These are phyloP conservation scores for Nematostella vectensis DNA, from an alignment of 92 coral and sea anemone genomes.

Conservation along the genomic window DNA sequence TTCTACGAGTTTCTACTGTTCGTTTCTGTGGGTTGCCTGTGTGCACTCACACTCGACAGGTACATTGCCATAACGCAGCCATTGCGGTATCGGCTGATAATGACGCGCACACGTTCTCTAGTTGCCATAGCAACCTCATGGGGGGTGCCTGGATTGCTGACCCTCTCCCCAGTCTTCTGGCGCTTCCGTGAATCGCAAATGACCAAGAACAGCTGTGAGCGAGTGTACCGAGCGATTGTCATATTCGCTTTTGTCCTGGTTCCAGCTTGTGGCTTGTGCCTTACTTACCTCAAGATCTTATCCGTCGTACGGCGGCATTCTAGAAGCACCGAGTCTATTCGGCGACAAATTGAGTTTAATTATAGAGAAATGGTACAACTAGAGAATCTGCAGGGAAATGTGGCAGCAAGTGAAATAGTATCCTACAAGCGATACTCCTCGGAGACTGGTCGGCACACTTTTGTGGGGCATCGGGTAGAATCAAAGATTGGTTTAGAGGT, in stretches of 20 bases:
- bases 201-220: not conserved
- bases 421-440: too few relatives aligned
- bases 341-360: conserved; percentile 4
- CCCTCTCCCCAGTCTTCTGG: conserved; percentile 30
- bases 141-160: conserved; percentile 17
- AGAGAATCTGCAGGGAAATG: too few relatives aligned
- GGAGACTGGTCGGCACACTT: too few relatives aligned
- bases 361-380: too few relatives aligned
- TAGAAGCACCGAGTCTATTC: not conserved
- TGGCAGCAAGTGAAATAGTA: too few relatives aligned
- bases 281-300: conserved; percentile 13
- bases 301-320: conserved; percentile 14
- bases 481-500: too few relatives aligned
- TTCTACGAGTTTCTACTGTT: conserved; percentile 48
- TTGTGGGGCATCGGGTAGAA: too few relatives aligned
- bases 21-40: conserved; percentile 46
- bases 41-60: conserved; percentile 51
- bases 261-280: conserved; percentile 8
- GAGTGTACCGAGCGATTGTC: conserved; percentile 11
- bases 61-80: conserved; percentile 43
- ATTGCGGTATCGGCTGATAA: conserved; percentile 20
- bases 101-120: conserved; percentile 11
- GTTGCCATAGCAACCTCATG: conserved; percentile 22
- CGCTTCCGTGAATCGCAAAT: conserved; percentile 4
- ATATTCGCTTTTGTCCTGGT: conserved; percentile 13